phyloP scores from a whole-genome alignment of 2,797 vertebrate species.

The Mormyrops attenuatus region DNA sequence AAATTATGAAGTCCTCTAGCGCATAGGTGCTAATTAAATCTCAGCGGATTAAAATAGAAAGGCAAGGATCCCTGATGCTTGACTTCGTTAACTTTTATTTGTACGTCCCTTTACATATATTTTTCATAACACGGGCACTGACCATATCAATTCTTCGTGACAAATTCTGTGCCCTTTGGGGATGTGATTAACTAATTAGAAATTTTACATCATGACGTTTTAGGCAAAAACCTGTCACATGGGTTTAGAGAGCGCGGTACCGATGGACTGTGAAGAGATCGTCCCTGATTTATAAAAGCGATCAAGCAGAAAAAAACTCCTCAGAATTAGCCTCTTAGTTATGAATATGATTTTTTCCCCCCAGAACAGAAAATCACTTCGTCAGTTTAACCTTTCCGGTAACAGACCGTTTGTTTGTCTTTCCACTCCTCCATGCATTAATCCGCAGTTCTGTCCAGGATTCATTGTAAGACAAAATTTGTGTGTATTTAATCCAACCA shows the following conservation, averaged over 20 bases:
- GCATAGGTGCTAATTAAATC: constrained; percentile 85
- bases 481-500: constrained; percentile 10
- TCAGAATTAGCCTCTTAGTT: constrained; percentile 76
- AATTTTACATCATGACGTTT: constrained; percentile 16
- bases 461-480: constrained; percentile 51
- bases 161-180: constrained; percentile 15
- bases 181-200: constrained; percentile 16
- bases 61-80: constrained; percentile 70
- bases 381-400: constrained; percentile 42
- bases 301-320: constrained; percentile 76
- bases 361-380: constrained; percentile 47
- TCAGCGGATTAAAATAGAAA: constrained; percentile 88
- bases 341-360: constrained; percentile 65
- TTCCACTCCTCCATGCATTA: constrained; percentile 56
- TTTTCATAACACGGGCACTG: constrained; percentile 2
- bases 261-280: constrained; percentile 86
- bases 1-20: constrained; percentile 73
- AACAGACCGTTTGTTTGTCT: constrained; percentile 56
- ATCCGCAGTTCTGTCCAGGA: constrained; percentile 49
- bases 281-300: constrained; percentile 79
- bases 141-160: constrained; percentile 17
- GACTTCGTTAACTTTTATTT: constrained; percentile 47
- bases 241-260: constrained; percentile 84
- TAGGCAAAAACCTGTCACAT: constrained; percentile 39
- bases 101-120: constrained; percentile 3